Evolutionary conservation across 2,797 vertebrate species (phyloP), one percentile per base, ranked within the genome.

Genomic region (Otus scops): DNA sequence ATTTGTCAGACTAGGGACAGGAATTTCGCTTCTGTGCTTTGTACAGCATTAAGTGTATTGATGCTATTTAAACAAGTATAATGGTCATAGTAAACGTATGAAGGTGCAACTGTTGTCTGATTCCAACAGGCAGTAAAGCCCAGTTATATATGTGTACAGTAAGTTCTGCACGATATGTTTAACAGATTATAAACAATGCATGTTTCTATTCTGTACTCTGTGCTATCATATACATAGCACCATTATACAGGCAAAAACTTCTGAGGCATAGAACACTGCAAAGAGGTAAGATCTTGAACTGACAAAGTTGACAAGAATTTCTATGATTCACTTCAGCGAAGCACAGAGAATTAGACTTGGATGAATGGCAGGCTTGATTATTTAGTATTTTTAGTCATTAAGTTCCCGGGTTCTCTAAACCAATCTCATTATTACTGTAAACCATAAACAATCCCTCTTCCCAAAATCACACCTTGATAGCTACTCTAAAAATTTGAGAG

Each of bases 401-500:
- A 65, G 6, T 89, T 81, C 47, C 34, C 47, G 71, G 64, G 43
- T 61, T 85, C 54, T 89, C 83, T 60, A 87, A 87, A 20, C 18
- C 54, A 64, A 76, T 51, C 36, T 92, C 45, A 30, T 36, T 80
- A 75, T 47, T 82, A 74, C 22, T 36, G 23, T 64, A 74, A 91
- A 19, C 38, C n/a, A 60, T 57, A 88, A 94, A 78, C 45, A 86
- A 84, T 60, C 19, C 12, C 23, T 65, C 69, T 88, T 15, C 51
- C 47, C 34, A 43, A 43, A 47, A 69, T 43, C 56, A 83, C 32
- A 86, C 39, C 23, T 67, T 68, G 38, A 85, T 36, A 85, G 45
- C 45, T 85, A 75, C 81, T 93, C 88, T 57, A 80, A 74, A 83
- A 75, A 77, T 45, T 85, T 27, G 32, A 74, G 41, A 93, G 11